phyloP scores from a whole-genome alignment of 2,797 vertebrate species.

The Enteromius thamalakanensis region DNA sequence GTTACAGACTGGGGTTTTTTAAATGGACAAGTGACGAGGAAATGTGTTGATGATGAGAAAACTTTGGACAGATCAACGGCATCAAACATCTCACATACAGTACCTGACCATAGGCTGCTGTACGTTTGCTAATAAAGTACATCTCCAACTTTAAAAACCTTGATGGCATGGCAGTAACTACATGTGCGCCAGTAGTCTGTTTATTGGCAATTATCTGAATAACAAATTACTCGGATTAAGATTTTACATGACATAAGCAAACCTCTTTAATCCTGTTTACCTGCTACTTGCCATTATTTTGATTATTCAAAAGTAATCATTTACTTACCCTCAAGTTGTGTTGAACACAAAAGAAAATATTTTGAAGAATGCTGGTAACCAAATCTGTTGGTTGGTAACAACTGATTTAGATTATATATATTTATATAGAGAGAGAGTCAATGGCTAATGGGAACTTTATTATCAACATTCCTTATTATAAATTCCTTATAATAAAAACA shows the following conservation, averaged over 20 bases:
- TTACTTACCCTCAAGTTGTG: neutral
- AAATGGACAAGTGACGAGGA: constrained; percentile 54
- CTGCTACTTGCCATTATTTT: neutral
- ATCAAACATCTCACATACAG: constrained; percentile 10
- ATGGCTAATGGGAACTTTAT: neutral
- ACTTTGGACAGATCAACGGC: constrained; percentile 6
- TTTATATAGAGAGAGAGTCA: neutral
- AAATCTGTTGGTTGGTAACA: neutral
- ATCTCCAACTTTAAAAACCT: neutral
- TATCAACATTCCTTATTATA: neutral
- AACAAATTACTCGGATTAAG: neutral
- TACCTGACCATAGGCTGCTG: neutral
- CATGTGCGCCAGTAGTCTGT: neutral
- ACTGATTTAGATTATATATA: neutral
- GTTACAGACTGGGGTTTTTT: constrained; percentile 66
- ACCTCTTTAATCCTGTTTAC: neutral
- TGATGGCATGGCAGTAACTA: neutral
- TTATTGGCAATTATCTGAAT: neutral
- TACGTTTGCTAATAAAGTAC: neutral
- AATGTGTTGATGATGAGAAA: constrained; percentile 30
- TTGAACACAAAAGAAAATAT: neutral
- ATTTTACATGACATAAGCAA: neutral
- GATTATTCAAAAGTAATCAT: neutral
- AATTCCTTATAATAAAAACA: neutral
- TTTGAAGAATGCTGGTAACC: neutral